These are phyloP conservation scores for Pseudomugil gertrudae DNA, from an alignment of 2,797 vertebrate species.

Conservation along the genomic window DNA sequence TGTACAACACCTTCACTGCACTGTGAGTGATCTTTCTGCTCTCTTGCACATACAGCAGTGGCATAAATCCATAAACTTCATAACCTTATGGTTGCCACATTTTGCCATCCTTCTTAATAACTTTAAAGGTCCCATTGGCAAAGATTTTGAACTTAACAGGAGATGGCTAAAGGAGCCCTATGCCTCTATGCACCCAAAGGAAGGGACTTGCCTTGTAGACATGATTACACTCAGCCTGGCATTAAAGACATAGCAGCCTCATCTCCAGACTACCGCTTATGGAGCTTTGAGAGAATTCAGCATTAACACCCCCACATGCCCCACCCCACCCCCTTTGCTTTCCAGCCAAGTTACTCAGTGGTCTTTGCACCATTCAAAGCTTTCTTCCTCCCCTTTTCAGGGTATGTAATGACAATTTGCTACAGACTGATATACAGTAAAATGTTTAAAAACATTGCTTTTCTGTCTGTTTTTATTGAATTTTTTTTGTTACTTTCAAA, in stretches of 20 bases:
- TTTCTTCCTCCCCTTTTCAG: conserved; percentile 79
- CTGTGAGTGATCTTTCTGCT: conserved; percentile 65
- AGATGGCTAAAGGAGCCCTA: conserved; percentile 48
- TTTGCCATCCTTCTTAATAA: conserved; percentile 27
- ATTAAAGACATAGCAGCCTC: conserved; percentile 52
- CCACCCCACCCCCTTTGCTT: conserved; percentile 41
- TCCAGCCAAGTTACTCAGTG: conserved; percentile 83
- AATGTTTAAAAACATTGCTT: conserved; percentile 92
- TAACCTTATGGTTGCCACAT: conserved; percentile 30
- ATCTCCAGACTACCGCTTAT: conserved; percentile 46
- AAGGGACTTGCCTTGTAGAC: conserved; percentile 54
- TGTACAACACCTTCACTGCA: conserved; percentile 56
- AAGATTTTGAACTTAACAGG: conserved; percentile 40
- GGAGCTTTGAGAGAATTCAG: conserved; percentile 63
- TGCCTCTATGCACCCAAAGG: conserved; percentile 66
- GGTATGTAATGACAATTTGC: conserved; percentile 95
- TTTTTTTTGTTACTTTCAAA: conserved; percentile 87
- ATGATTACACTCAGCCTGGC: conserved; percentile 29
- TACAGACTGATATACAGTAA: conserved; percentile 91
- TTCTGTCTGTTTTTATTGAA: conserved; percentile 90
- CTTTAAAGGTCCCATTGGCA: conserved; percentile 48
- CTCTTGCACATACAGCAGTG: conserved; percentile 53
- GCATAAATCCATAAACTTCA: conserved; percentile 39
- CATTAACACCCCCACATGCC: too few relatives aligned
- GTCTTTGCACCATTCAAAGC: conserved; percentile 90